A percentile compares a stretch with the other conserved stretches of the same genome.
Evolutionary conservation across 2,888 invertebrate genomes (phyloP).

Genomic region (Melieria crassipennis): DNA sequence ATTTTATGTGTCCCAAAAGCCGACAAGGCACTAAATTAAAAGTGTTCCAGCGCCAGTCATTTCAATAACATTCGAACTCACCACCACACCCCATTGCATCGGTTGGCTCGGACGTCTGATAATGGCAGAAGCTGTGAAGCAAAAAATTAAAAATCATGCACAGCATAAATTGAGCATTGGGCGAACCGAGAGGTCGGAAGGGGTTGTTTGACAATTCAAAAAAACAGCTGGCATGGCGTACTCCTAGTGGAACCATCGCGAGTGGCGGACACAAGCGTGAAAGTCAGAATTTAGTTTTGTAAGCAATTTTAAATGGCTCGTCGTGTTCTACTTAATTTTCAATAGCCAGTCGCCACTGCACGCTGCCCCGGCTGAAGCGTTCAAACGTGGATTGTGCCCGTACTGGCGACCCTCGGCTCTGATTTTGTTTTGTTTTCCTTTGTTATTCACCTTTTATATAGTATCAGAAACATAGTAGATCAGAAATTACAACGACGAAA

Average conservation of each 20-base stretch:
- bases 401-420: slow-evolving; percentile 1
- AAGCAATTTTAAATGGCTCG: neutral
- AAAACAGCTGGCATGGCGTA: neutral
- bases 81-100: neutral
- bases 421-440: slow-evolving; percentile 4
- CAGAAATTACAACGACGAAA: too few relatives aligned
- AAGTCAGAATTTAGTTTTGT: too few relatives aligned
- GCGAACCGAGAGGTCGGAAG: neutral
- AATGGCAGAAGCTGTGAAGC: slow-evolving; percentile 8
- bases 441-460: too few relatives aligned
- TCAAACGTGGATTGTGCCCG: neutral
- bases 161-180: slow-evolving; percentile 34
- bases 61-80: neutral
- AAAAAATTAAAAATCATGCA: slow-evolving; percentile 33
- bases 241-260: neutral
- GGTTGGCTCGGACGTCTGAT: neutral
- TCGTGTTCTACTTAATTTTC: neutral
- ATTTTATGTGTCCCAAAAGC: slow-evolving; percentile 28
- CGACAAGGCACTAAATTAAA: slow-evolving; percentile 29
- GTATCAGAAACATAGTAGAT: too few relatives aligned
- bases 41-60: neutral
- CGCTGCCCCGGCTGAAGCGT: neutral
- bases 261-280: slow-evolving; percentile 14
- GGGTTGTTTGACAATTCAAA: neutral
- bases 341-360: neutral